A percentile compares a stretch with the other conserved stretches of the same genome.
These are phyloP conservation scores for Synaphobranchus kaupii DNA, from an alignment of 2,797 vertebrate species.

Conservation along the genomic window DNA sequence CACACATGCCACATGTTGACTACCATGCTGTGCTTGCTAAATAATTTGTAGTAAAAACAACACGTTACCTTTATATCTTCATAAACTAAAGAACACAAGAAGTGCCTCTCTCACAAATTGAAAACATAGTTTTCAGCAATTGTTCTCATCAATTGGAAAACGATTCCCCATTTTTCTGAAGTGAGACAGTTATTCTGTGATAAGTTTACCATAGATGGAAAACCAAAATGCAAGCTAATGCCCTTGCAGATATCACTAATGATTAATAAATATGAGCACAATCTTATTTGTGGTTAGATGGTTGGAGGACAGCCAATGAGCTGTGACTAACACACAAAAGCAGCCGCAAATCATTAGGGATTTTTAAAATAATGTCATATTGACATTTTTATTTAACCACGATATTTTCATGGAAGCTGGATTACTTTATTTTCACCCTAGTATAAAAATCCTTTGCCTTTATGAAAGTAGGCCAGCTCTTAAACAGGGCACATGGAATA, in stretches of 20 bases:
- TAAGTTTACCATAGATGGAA: neutral
- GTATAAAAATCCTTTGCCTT: neutral
- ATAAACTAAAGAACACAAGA: neutral
- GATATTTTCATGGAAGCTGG: neutral
- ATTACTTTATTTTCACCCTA: neutral
- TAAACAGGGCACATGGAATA: neutral
- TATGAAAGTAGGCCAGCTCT: neutral
- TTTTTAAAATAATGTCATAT: conserved; percentile 5
- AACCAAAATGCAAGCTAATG: neutral
- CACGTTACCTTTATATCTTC: neutral
- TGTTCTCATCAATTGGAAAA: neutral
- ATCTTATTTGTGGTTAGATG: neutral
- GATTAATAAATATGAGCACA: neutral
- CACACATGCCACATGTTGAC: neutral
- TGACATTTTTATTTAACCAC: neutral
- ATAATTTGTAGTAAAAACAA: neutral
- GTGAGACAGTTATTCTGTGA: neutral
- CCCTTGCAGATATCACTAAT: neutral
- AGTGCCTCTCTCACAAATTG: neutral
- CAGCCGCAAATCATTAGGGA: neutral
- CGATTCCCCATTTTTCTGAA: neutral
- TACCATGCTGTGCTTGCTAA: conserved; percentile 18
- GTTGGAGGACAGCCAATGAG: neutral
- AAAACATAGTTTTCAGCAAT: neutral
- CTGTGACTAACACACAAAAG: neutral